A percentile compares a stretch with the other conserved stretches of the same genome.
Evolutionary conservation across 2,113 vertebrate species (phyloP).

Genomic region (Tachycineta bicolor): DNA sequence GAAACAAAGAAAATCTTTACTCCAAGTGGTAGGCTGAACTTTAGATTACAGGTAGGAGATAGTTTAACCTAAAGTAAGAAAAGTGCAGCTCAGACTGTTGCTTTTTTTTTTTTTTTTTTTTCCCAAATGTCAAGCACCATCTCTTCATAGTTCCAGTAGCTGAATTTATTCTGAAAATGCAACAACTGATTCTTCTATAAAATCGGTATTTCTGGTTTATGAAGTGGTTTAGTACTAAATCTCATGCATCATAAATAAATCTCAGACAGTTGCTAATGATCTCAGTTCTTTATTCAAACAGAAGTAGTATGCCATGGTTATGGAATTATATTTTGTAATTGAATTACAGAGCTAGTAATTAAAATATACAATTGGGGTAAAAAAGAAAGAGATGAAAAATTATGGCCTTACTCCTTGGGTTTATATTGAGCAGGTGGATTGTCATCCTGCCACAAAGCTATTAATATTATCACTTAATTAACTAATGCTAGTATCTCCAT

Average conservation of each 20-base stretch:
- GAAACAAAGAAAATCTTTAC: neutral
- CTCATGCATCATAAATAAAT: conserved; percentile 47
- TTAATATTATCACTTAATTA: conserved; percentile 54
- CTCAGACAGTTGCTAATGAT: conserved; percentile 8
- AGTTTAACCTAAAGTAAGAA: neutral
- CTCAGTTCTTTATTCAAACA: conserved; percentile 53
- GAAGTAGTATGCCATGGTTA: neutral
- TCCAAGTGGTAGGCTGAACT: neutral
- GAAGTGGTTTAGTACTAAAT: conserved; percentile 9
- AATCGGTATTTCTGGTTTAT: neutral
- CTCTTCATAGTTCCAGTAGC: neutral
- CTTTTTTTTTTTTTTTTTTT: neutral
- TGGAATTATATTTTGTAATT: conserved; percentile 14
- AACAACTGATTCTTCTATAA: neutral
- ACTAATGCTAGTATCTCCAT: conserved; percentile 16
- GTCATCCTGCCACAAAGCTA: neutral
- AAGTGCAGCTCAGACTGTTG: neutral
- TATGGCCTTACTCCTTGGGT: neutral
- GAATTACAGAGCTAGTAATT: conserved; percentile 15
- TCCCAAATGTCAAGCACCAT: neutral
- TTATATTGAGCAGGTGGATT: neutral
- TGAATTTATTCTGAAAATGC: neutral
- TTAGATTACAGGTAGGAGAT: neutral
- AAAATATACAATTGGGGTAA: neutral
- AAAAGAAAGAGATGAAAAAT: neutral